Percentiles rank a stretch among this genome's conserved stretches.
Evolutionary conservation across 92 coral and sea anemone species (phyloP).

Genomic region (Phenganax subtilis): DNA sequence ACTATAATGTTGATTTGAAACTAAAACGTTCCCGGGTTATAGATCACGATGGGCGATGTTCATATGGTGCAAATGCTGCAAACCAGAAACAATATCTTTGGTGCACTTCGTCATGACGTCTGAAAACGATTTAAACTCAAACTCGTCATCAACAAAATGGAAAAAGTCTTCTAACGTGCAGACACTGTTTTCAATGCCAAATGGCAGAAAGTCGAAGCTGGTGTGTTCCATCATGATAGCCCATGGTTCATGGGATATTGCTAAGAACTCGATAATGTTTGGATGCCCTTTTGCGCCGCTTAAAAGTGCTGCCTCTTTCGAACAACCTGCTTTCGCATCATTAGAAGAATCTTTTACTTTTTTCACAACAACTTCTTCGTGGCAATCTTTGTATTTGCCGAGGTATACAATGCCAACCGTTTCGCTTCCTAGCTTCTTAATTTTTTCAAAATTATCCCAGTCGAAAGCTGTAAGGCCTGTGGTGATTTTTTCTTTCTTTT

Average conservation of each 20-base stretch:
- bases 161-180: constrained; percentile 43
- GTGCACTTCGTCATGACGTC: constrained; percentile 44
- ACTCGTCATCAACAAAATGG: constrained; percentile 47
- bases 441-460: constrained; percentile 12
- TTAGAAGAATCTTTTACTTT: constrained; percentile 38
- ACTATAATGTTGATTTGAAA: constrained; percentile 5
- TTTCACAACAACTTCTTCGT: constrained; percentile 24
- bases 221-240: constrained; percentile 48
- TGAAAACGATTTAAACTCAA: constrained; percentile 41
- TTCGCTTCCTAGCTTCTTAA: constrained; percentile 25
- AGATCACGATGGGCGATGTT: constrained; percentile 25
- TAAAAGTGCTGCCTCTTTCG: constrained; percentile 40
- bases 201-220: constrained; percentile 33
- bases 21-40: constrained; percentile 16
- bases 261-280: constrained; percentile 35
- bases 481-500: constrained; percentile 1
- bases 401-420: constrained; percentile 9
- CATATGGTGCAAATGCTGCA: constrained; percentile 27
- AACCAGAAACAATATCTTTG: constrained; percentile 34
- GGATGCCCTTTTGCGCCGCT: constrained; percentile 34
- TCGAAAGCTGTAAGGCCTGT: neutral
- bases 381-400: neutral
- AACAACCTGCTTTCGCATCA: constrained; percentile 26
- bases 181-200: constrained; percentile 44
- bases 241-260: constrained; percentile 44